Percentiles rank a stretch among this genome's conserved stretches.
These are phyloP conservation scores for Heterocephalus glaber DNA, from an alignment of 2,113 vertebrate genomes.

Conservation along the genomic window DNA sequence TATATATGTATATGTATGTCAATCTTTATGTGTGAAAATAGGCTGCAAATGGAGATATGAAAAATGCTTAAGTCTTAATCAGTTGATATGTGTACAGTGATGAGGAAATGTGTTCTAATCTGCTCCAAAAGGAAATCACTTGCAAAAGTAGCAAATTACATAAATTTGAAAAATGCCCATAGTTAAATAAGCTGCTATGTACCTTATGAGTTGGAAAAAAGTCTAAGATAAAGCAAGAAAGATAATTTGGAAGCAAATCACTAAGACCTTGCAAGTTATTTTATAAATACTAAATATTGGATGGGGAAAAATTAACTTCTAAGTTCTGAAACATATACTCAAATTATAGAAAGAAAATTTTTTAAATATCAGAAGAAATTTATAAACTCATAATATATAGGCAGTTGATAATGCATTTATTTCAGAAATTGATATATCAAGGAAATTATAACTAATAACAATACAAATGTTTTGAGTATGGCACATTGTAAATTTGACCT, in stretches of 20 bases:
- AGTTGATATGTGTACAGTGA: not conserved
- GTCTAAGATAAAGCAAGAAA: not conserved
- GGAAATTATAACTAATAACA: not conserved
- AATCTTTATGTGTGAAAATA: not conserved
- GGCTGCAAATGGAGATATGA: not conserved
- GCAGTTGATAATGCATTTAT: not conserved
- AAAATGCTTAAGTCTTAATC: not conserved
- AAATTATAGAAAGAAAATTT: not conserved
- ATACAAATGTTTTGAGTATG: not conserved
- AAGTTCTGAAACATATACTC: not conserved
- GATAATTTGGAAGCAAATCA: not conserved
- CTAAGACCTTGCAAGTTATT: not conserved
- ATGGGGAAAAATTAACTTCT: not conserved
- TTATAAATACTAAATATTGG: not conserved
- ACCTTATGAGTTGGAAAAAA: not conserved
- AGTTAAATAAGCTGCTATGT: not conserved
- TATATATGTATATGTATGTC: not conserved
- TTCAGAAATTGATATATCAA: not conserved
- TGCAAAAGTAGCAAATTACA: not conserved
- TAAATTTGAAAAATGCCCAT: not conserved
- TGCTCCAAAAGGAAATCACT: not conserved
- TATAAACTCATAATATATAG: not conserved
- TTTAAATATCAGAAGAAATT: not conserved
- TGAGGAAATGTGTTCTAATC: not conserved
- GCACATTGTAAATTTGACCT: not conserved